Evolutionary conservation across 2,888 invertebrate species (phyloP), one percentile per base, ranked within the genome.

Genomic region (Perdita meconis): DNA sequence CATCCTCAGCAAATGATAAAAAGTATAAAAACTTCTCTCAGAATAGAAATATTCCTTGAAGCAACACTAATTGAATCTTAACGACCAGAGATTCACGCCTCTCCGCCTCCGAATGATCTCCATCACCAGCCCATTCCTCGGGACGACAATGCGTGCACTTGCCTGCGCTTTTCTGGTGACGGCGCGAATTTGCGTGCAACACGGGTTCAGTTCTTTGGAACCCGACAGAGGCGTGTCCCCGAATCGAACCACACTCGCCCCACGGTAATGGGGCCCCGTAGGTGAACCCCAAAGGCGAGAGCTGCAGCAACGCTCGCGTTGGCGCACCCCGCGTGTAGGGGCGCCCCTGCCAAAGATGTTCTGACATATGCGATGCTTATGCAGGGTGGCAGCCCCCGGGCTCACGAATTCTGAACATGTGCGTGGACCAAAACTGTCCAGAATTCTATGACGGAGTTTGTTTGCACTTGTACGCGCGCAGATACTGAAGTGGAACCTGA

Each of bases 321-420:
- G 77, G 78, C 81, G 76, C 70, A 82, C 78, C 51, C 70, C 59
- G 63, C 55, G 67, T 78, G 64, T 64, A 64, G 76, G 72, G 66
- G 71, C 75, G 79, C 79, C 78, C 79, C 70, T 81, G 80, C 51
- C 81, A 69, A 76, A 78, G 84, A 83, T 87, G 86, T 81, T 74
- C 86, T 85, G 89, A 90, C 90, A 90, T 90, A 90, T 90, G 90
- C 83, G 90, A 88, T 87, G 87, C 87, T 90, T 86, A 87, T 85
- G 81, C 84, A 87, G 90, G 88, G 87, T 85, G 85, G 82, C 84
- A 82, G 78, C 81, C 83, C 85, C 83, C 67, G 36, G 42, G 65
- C 68, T 82, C 71, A 73, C 83, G 86, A 84, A 83, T 85, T 86
- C 80, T 78, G 85, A 87, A 88, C 89, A 90, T 90, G 90, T 89